Conservation (phyloP, 2,113 vertebrate species). For the Mus spicilegus region DNA sequence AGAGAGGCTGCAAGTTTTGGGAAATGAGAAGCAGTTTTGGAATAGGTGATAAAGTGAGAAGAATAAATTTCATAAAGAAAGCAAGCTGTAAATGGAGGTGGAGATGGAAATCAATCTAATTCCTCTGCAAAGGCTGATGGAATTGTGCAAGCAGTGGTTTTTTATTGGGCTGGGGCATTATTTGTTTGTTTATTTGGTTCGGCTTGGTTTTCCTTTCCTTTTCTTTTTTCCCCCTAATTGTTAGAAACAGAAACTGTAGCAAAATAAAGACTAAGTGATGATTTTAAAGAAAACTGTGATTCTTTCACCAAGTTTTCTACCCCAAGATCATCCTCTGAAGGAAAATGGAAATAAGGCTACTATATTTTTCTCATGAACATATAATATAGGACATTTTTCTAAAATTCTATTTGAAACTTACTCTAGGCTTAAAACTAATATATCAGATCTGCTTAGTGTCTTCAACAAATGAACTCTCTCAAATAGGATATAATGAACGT, state of each 20-base stretch:
- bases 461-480: constrained; percentile 32
- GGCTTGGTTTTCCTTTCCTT: too few species aligned
- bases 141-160: not conserved
- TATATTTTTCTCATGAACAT: not conserved
- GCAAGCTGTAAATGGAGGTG: not conserved
- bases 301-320: not conserved
- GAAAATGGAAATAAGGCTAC: constrained; percentile 18
- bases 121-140: not conserved
- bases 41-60: not conserved
- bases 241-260: too few species aligned
- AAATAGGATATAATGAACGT: not conserved
- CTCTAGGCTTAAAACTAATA: not conserved
- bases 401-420: constrained; percentile 29
- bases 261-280: not conserved
- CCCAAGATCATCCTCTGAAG: not conserved
- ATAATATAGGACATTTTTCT: constrained; percentile 5
- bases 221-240: too few species aligned
- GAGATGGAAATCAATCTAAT: constrained; percentile 44
- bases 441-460: constrained; percentile 50
- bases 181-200: not conserved
- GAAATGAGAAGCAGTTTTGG: not conserved
- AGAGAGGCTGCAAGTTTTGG: not conserved
- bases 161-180: too few species aligned
- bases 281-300: constrained; percentile 36
- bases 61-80: constrained; percentile 26